A percentile compares a stretch with the other conserved stretches of the same genome.
phyloP scores from a whole-genome alignment of 2,113 vertebrate genomes.

The Nerophis lumbriciformis region DNA sequence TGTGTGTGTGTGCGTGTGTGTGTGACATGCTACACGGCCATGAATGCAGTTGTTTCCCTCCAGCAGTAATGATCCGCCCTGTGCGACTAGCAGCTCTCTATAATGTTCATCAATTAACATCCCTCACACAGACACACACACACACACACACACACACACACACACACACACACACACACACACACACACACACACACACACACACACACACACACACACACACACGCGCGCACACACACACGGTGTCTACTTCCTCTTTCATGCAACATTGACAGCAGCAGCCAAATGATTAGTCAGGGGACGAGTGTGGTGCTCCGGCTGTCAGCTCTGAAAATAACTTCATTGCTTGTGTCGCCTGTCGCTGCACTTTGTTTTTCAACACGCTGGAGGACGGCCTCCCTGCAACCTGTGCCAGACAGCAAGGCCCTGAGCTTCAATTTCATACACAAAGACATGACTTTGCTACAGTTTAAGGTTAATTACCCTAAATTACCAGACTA shows the following conservation, averaged over 20 bases:
- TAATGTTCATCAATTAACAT: constrained; percentile 80
- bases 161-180: no score
- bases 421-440: constrained; percentile 53
- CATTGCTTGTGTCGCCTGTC: constrained; percentile 37
- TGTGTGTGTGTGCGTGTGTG: constrained; percentile 38
- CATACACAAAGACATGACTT: constrained; percentile 44
- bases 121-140: constrained; percentile 39
- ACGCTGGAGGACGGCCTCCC: no score
- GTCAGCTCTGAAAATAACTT: constrained; percentile 62
- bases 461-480: constrained; percentile 42
- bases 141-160: constrained; percentile 33
- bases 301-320: constrained; percentile 44
- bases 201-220: constrained; percentile 39
- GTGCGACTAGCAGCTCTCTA: constrained; percentile 71
- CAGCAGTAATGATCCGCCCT: constrained; percentile 74
- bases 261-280: constrained; percentile 73
- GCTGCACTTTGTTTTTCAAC: constrained; percentile 30
- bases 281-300: constrained; percentile 73
- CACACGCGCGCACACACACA: no score
- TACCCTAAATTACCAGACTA: background rate
- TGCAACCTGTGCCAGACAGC: background rate
- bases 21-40: constrained; percentile 65
- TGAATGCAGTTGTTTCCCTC: constrained; percentile 77
- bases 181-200: no score
- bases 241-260: constrained; percentile 60